Percentiles rank a stretch among this genome's conserved stretches.
phyloP scores from a whole-genome alignment of 2,797 vertebrate species.

The Tarsius wallacei region DNA sequence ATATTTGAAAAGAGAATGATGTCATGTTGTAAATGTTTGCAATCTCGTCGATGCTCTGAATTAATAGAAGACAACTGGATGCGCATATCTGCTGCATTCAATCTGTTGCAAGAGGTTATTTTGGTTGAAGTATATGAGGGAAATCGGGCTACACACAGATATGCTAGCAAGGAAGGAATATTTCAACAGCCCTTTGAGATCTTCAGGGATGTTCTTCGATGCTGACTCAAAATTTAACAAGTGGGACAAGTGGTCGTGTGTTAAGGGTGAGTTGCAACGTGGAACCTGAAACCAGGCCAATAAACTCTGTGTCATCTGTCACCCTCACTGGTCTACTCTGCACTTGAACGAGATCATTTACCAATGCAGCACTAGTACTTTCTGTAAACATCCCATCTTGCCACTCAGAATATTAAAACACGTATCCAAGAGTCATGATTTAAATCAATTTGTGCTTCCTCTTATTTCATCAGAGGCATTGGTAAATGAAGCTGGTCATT shows the following conservation, averaged over 20 bases:
- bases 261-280: background rate
- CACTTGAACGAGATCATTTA: background rate
- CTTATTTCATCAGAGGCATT: background rate
- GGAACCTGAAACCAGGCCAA: background rate
- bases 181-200: background rate
- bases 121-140: background rate
- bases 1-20: background rate
- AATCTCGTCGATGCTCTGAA: constrained; percentile 4
- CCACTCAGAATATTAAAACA: background rate
- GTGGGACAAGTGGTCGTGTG: background rate
- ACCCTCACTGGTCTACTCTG: background rate
- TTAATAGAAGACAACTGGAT: constrained; percentile 21
- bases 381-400: background rate
- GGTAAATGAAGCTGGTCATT: background rate
- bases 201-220: background rate
- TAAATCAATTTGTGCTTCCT: background rate
- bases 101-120: background rate
- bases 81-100: background rate
- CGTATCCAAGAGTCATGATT: background rate
- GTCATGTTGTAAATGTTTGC: constrained; percentile 1
- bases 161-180: background rate
- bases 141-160: background rate
- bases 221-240: background rate
- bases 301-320: background rate
- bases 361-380: background rate